Conservation (phyloP, 2,113 vertebrate species). For the Prinia subflava region DNA sequence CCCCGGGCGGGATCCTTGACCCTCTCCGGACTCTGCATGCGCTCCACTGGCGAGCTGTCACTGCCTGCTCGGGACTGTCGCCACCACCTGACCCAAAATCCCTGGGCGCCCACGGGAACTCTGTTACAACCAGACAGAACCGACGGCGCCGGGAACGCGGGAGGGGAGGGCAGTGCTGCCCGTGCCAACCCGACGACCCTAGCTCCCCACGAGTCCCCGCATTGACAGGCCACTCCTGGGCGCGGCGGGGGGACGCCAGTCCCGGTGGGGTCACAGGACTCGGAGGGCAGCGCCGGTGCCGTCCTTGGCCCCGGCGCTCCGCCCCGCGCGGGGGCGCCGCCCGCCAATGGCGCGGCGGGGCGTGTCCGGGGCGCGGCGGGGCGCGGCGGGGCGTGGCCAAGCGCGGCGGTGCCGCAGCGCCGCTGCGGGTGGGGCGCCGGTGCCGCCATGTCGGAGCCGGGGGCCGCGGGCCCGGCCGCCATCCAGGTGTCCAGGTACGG, state of each 20-base stretch:
- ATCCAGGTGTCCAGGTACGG: constrained; percentile 87
- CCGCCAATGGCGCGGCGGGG: not conserved
- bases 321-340: not conserved
- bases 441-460: constrained; percentile 45
- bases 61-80: not conserved
- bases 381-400: not conserved
- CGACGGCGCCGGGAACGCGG: not conserved
- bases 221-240: not conserved
- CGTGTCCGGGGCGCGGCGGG: not conserved
- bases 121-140: not conserved
- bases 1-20: not conserved
- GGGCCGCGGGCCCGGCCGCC: constrained; percentile 51
- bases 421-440: not conserved
- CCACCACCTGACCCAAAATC: not conserved
- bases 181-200: no score
- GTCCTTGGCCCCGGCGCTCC: not conserved
- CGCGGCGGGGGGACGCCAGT: no score
- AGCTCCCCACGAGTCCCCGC: not conserved
- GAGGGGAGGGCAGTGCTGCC: fast-evolving
- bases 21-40: not conserved
- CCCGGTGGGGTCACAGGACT: fast-evolving
- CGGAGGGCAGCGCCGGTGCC: not conserved
- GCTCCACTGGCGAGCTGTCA: not conserved
- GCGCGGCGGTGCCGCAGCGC: not conserved
- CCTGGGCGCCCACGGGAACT: not conserved